phyloP scores from a whole-genome alignment of 2,797 vertebrate species.

The Aphelocoma californica region DNA sequence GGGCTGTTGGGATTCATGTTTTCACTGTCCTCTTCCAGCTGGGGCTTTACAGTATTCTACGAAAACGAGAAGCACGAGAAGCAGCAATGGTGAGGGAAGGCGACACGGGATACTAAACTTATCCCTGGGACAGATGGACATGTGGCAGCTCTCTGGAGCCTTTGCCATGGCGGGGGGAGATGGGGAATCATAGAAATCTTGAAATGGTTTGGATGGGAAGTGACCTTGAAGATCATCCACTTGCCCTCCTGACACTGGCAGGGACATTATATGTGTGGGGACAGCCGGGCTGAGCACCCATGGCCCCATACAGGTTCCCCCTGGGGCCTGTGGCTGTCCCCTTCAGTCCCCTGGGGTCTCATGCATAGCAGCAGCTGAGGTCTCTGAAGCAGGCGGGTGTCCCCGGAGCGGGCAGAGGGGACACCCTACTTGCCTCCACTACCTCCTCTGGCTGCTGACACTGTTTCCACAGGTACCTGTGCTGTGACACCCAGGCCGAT shows the following conservation, averaged over 20 bases:
- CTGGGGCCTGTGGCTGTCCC: background rate
- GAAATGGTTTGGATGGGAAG: background rate
- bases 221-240: background rate
- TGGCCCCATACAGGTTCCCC: background rate
- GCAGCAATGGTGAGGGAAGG: conserved; percentile 88
- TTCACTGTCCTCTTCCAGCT: conserved; percentile 73
- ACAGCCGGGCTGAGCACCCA: background rate
- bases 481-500: conserved; percentile 88
- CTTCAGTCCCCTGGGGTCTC: background rate
- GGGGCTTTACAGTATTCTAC: conserved; percentile 88
- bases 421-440: background rate
- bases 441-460: background rate
- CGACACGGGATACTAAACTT: background rate
- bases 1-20: background rate
- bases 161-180: background rate
- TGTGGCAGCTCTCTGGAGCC: background rate
- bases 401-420: background rate
- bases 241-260: background rate
- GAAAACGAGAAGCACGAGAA: conserved; percentile 90
- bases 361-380: background rate
- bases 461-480: conserved; percentile 85
- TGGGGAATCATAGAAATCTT: background rate
- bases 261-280: background rate
- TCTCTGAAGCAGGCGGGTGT: background rate
- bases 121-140: background rate